Conservation (phyloP, 1,140 invertebrate genomes). For the Eueides isabella region DNA sequence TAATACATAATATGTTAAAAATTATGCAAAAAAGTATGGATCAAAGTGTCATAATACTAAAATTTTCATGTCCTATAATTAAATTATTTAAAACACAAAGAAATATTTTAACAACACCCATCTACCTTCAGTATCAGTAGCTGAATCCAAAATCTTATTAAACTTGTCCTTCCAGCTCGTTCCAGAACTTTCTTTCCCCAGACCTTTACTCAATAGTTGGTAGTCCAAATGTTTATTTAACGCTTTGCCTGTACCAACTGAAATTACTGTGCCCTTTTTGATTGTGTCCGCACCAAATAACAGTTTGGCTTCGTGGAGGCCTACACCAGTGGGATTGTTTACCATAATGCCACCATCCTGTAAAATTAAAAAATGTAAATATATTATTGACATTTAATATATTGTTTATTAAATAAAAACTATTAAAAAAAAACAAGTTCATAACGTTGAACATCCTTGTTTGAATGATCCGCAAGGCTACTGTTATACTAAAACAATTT, state of each 20-base stretch:
- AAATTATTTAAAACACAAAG: no score
- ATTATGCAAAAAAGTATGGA: no score
- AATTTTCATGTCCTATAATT: no score
- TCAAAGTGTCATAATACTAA: no score
- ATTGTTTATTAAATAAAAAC: no score
- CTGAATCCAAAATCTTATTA: slow-evolving; percentile 92
- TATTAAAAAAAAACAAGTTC: no score
- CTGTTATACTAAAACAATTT: no score
- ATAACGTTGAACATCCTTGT: no score
- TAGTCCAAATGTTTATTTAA: slow-evolving; percentile 68
- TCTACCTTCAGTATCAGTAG: slow-evolving; percentile 85
- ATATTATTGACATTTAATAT: no score
- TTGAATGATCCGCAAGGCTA: no score
- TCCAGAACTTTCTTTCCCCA: slow-evolving; percentile 60
- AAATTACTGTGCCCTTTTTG: slow-evolving; percentile 90
- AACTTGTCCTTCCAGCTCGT: slow-evolving; percentile 92
- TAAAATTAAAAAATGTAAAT: slow-evolving; percentile 49
- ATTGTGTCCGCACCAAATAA: slow-evolving; percentile 92
- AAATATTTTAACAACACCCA: no score
- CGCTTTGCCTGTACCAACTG: slow-evolving; percentile 91
- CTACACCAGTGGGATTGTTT: slow-evolving; percentile 96
- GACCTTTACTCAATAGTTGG: slow-evolving; percentile 61
- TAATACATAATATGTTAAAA: no score
- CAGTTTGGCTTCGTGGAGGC: slow-evolving; percentile 92
- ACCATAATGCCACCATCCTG: slow-evolving; percentile 93